Evolutionary conservation across 2,888 invertebrate species (phyloP).

Genomic region (Melipona bicolor): DNA sequence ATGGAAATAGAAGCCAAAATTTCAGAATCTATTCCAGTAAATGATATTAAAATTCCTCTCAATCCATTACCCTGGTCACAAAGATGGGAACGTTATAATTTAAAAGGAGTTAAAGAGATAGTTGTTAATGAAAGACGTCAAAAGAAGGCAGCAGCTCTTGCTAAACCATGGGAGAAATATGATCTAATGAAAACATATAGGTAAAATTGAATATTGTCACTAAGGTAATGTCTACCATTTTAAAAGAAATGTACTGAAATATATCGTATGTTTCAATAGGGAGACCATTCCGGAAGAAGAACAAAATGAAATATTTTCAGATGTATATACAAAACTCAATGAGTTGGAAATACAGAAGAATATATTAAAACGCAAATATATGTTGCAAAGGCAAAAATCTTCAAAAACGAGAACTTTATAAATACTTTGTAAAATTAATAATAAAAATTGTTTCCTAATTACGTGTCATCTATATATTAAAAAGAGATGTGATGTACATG

Average conservation of each 20-base stretch:
- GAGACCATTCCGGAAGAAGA: conserved; percentile 95
- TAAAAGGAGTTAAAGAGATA: conserved; percentile 90
- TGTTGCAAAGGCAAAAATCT: conserved; percentile 86
- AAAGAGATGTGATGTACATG: background rate
- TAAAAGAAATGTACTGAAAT: background rate
- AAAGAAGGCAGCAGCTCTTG: conserved; percentile 85
- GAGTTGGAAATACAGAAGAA: conserved; percentile 89
- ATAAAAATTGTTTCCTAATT: conserved; percentile 24
- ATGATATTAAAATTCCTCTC: conserved; percentile 88
- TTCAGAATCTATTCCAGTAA: conserved; percentile 93
- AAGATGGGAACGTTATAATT: conserved; percentile 93
- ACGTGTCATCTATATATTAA: background rate
- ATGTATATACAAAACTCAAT: conserved; percentile 91
- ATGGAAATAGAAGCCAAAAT: conserved; percentile 94
- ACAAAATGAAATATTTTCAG: conserved; percentile 92
- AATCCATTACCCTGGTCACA: conserved; percentile 96
- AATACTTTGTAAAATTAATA: conserved; percentile 22
- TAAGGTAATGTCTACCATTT: conserved; percentile 22
- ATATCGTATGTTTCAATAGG: conserved; percentile 80
- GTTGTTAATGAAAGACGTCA: conserved; percentile 85
- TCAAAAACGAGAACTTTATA: conserved; percentile 17
- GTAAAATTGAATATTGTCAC: conserved; percentile 80
- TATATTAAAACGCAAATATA: conserved; percentile 87
- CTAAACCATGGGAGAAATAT: conserved; percentile 94
- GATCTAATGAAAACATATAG: conserved; percentile 98